These are phyloP conservation scores for Anagyrus pseudococci DNA, from an alignment of 2,888 invertebrate species.

Conservation along the genomic window DNA sequence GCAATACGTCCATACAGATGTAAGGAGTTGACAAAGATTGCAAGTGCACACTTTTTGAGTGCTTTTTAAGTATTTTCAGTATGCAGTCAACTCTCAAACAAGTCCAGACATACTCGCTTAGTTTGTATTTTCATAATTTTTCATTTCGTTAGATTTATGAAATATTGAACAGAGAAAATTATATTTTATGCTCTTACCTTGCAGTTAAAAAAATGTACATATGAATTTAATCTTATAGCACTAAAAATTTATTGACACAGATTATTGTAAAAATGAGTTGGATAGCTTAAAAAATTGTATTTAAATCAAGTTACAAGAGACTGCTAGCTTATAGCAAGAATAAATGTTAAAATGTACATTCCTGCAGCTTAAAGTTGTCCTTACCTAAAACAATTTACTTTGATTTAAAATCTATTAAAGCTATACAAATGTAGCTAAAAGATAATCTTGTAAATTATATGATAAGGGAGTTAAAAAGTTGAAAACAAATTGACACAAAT, in stretches of 20 bases:
- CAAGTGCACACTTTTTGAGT: slow-evolving; percentile 23
- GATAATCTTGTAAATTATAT: too few species aligned
- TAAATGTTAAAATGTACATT: slow-evolving; percentile 40
- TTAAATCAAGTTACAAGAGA: slow-evolving; percentile 40
- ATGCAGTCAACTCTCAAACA: slow-evolving; percentile 30
- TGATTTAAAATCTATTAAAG: too few species aligned
- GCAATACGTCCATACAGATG: slow-evolving; percentile 33
- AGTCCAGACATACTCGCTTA: slow-evolving; percentile 35
- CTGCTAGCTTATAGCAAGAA: slow-evolving; percentile 40
- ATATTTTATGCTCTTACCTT: slow-evolving; percentile 35
- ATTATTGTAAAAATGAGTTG: slow-evolving; percentile 34
- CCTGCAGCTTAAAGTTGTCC: slow-evolving; percentile 39
- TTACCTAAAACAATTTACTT: slow-evolving; percentile 27
- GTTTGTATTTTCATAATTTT: slow-evolving; percentile 38
- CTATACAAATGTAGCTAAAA: too few species aligned
- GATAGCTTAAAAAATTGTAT: slow-evolving; percentile 40
- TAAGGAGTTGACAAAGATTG: slow-evolving; percentile 23
- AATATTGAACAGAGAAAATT: slow-evolving; percentile 30
- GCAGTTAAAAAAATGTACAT: slow-evolving; percentile 36
- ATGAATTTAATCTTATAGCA: slow-evolving; percentile 35
- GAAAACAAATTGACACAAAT: too few species aligned
- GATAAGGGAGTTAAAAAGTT: too few species aligned
- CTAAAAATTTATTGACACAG: slow-evolving; percentile 20
- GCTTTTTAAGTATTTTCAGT: slow-evolving; percentile 26
- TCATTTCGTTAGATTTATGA: slow-evolving; percentile 29